phyloP scores from a whole-genome alignment of 2,888 invertebrate species.

The Mantis religiosa region DNA sequence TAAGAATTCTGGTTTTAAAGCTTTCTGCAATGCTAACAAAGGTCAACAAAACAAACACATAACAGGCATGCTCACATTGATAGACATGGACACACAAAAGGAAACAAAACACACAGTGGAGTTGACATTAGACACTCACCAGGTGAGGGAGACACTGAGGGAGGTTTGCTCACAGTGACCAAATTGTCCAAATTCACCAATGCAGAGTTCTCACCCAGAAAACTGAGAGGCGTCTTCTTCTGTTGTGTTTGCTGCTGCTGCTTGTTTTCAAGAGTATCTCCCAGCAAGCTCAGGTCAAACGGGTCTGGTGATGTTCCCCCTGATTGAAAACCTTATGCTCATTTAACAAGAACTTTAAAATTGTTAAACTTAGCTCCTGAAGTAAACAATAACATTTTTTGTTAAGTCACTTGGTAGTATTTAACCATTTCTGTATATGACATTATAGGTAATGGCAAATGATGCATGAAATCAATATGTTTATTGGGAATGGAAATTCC shows the following conservation, averaged over 20 bases:
- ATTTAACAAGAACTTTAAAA: not conserved
- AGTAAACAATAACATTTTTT: not conserved
- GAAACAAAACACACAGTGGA: too few species aligned
- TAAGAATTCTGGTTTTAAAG: too few species aligned
- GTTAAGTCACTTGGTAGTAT: too few species aligned
- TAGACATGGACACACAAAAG: not conserved
- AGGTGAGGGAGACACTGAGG: constrained; percentile 27
- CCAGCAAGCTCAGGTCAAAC: constrained; percentile 64
- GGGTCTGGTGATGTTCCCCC: constrained; percentile 52
- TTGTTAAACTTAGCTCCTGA: not conserved
- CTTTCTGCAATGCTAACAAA: too few species aligned
- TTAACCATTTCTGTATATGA: too few species aligned
- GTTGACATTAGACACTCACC: constrained; percentile 2
- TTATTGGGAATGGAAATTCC: too few species aligned
- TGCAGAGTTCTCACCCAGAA: constrained; percentile 94
- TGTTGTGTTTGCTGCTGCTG: constrained; percentile 45
- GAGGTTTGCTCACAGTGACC: constrained; percentile 57
- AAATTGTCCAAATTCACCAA: constrained; percentile 97
- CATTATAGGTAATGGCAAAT: too few species aligned
- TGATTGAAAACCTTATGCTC: constrained; percentile 21
- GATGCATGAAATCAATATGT: too few species aligned
- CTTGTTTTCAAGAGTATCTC: constrained; percentile 47
- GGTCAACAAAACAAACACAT: not conserved
- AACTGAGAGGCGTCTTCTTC: constrained; percentile 91
- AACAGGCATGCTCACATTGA: not conserved